A percentile compares a stretch with the other conserved stretches of the same genome.
Evolutionary conservation across 2,888 invertebrate species (phyloP).

Genomic region (Clanis bilineata): DNA sequence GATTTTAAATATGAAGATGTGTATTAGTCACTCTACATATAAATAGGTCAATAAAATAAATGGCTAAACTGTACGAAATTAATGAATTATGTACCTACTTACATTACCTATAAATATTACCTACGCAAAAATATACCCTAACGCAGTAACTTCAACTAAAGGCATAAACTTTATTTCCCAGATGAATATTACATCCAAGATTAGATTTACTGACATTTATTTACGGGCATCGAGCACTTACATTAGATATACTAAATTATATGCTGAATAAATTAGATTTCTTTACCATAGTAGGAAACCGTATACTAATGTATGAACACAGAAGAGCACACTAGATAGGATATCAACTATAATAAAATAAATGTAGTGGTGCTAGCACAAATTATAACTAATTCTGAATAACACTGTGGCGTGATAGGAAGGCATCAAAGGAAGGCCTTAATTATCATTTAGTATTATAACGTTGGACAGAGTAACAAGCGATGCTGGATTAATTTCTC

Average conservation of each 20-base stretch:
- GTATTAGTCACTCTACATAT: too few species aligned
- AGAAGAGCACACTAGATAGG: background rate
- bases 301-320: background rate
- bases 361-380: background rate
- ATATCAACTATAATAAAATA: background rate
- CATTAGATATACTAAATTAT: background rate
- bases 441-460: slow-evolving; percentile 4
- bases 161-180: too few species aligned
- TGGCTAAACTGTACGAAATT: too few species aligned
- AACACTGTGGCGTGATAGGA: background rate
- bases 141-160: too few species aligned
- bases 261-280: background rate
- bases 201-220: background rate
- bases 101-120: too few species aligned
- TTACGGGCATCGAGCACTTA: background rate
- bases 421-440: background rate
- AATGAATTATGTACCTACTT: too few species aligned
- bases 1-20: too few species aligned
- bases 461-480: background rate
- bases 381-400: background rate
- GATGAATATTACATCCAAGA: background rate
- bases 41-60: too few species aligned
- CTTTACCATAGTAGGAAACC: background rate
- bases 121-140: too few species aligned
- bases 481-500: background rate